A percentile compares a stretch with the other conserved stretches of the same genome.
Conservation (phyloP, 2,888 invertebrate genomes). For the Nephrotoma flavescens region DNA sequence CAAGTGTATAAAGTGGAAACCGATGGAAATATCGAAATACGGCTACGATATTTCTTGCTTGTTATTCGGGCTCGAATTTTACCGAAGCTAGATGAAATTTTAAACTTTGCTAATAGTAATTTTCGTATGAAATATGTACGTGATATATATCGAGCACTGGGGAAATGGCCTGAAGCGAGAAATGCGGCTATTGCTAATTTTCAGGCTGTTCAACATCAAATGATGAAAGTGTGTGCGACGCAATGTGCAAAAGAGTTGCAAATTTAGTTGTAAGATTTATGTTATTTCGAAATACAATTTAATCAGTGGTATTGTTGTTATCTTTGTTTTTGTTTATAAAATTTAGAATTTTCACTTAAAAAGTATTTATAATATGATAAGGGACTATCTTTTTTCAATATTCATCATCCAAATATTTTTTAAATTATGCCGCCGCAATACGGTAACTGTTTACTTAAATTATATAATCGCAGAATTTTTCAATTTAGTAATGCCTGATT, state of each 20-base stretch:
- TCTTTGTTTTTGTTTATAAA: no score
- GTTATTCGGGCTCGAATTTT: conserved; percentile 60
- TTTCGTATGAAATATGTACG: conserved; percentile 87
- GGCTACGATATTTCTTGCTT: conserved; percentile 60
- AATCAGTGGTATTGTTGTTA: no score
- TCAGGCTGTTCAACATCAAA: conserved; percentile 46
- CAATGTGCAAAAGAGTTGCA: conserved; percentile 50
- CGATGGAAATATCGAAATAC: conserved; percentile 65
- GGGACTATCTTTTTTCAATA: no score
- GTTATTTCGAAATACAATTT: no score
- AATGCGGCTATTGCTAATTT: conserved; percentile 57
- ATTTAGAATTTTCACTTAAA: no score
- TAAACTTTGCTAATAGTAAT: conserved; percentile 66
- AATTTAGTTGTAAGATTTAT: not conserved
- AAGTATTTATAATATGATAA: no score
- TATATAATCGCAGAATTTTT: no score
- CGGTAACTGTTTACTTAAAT: no score
- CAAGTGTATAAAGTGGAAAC: conserved; percentile 46
- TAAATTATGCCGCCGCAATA: no score
- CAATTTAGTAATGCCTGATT: no score
- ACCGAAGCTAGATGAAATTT: conserved; percentile 46
- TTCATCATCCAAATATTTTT: no score
- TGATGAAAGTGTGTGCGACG: conserved; percentile 74
- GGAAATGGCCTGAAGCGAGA: conserved; percentile 59
- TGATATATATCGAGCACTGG: conserved; percentile 75